Evolutionary conservation across 2,113 vertebrate genomes (phyloP).

Genomic region (Glareola pratincola): DNA sequence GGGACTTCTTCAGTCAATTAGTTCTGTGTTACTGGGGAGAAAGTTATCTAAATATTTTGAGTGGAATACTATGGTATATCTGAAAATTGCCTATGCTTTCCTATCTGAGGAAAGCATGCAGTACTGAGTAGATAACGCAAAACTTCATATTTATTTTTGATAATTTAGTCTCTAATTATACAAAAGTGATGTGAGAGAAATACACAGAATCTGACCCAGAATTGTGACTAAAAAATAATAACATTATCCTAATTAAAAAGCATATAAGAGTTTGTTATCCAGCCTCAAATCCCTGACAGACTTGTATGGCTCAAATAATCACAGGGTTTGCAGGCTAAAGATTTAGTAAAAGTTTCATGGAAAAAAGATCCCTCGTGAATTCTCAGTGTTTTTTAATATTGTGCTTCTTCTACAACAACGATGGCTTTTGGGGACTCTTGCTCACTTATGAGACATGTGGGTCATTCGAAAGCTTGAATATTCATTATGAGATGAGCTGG

Average conservation of each 20-base stretch:
- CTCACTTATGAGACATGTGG: slow-evolving; percentile 49
- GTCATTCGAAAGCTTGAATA: slow-evolving; percentile 49
- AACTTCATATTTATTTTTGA: slow-evolving; percentile 33
- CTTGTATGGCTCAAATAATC: slow-evolving; percentile 7
- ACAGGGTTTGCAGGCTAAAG: slow-evolving; percentile 4
- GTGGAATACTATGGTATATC: neutral
- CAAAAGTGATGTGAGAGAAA: slow-evolving; percentile 2
- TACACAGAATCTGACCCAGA: slow-evolving; percentile 4
- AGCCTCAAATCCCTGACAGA: slow-evolving; percentile 15
- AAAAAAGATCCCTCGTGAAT: slow-evolving; percentile 15
- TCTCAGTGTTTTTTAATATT: slow-evolving; percentile 50
- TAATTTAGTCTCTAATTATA: slow-evolving; percentile 33
- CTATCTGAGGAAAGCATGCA: neutral
- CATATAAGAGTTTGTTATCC: neutral
- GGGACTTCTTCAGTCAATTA: neutral
- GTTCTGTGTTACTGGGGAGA: neutral
- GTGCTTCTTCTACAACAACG: neutral
- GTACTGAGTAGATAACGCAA: neutral
- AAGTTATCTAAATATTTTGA: neutral
- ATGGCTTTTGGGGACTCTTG: slow-evolving; percentile 31
- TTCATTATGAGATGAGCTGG: slow-evolving; percentile 60
- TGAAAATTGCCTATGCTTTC: neutral
- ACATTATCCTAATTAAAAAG: slow-evolving; percentile 38
- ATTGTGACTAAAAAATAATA: slow-evolving; percentile 39
- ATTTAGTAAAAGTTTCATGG: slow-evolving; percentile 7